These are phyloP conservation scores for Cyprinodon diabolis DNA, from an alignment of 2,797 vertebrate genomes.

Conservation along the genomic window DNA sequence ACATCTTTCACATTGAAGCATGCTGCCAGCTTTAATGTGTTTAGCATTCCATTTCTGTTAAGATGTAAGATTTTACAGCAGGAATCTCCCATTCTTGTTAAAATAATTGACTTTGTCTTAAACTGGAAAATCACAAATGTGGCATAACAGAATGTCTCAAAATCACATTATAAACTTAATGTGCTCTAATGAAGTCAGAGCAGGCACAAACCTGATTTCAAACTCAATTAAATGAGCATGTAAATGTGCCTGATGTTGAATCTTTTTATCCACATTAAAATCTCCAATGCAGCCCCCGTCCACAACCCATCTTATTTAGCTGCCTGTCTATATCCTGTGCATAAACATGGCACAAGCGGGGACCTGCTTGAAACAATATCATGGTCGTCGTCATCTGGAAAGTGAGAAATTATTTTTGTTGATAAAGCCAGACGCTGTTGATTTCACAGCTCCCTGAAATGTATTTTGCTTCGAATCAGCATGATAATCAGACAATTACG, in stretches of 20 bases:
- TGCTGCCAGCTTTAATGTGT: neutral
- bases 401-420: conserved; percentile 37
- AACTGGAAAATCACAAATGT: neutral
- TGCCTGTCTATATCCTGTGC: conserved; percentile 7
- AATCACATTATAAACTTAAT: neutral
- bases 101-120: neutral
- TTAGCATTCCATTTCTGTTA: neutral
- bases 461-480: conserved; percentile 65
- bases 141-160: neutral
- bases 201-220: neutral
- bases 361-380: conserved; percentile 49
- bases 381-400: conserved; percentile 35
- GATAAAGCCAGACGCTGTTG: conserved; percentile 59
- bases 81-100: neutral
- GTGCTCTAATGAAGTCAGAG: neutral
- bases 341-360: conserved; percentile 42
- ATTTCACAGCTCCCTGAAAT: conserved; percentile 60
- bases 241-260: neutral
- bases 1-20: neutral
- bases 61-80: neutral
- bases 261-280: conserved; percentile 19
- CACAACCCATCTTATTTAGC: conserved; percentile 38
- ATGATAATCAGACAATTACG: conserved; percentile 69
- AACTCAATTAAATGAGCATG: conserved; percentile 1
- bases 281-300: neutral